Evolutionary conservation across 2,113 vertebrate species (phyloP).

Genomic region (Mesoclemmys tuberculata): DNA sequence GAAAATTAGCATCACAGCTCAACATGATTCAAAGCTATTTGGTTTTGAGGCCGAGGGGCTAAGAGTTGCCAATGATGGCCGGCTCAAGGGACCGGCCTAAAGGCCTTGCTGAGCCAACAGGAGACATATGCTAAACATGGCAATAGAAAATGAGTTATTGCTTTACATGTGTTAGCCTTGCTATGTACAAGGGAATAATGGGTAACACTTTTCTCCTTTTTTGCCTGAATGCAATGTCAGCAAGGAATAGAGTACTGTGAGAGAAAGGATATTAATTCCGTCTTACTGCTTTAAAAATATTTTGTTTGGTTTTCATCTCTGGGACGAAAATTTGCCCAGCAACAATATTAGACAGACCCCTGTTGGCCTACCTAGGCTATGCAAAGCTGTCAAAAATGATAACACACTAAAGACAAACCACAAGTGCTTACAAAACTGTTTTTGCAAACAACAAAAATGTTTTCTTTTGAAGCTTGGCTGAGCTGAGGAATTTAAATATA

Average conservation of each 20-base stretch:
- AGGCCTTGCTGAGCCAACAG: conserved; percentile 89
- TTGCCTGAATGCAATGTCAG: conserved; percentile 80
- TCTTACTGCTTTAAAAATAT: conserved; percentile 82
- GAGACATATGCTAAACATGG: conserved; percentile 89
- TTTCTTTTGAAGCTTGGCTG: conserved; percentile 76
- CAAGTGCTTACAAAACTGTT: conserved; percentile 76
- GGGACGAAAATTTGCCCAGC: conserved; percentile 80
- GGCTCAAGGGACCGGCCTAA: conserved; percentile 89
- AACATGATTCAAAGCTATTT: conserved; percentile 94
- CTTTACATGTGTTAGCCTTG: conserved; percentile 88
- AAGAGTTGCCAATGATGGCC: conserved; percentile 82
- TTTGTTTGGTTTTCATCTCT: conserved; percentile 80
- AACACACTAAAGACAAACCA: conserved; percentile 80
- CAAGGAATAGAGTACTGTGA: conserved; percentile 78
- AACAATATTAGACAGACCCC: conserved; percentile 89
- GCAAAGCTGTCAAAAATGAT: conserved; percentile 86
- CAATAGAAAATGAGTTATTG: conserved; percentile 90
- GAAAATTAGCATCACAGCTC: conserved; percentile 93
- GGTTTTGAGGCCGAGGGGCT: conserved; percentile 87
- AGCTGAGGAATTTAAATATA: conserved; percentile 77
- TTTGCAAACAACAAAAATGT: conserved; percentile 72
- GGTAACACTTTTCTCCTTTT: conserved; percentile 73
- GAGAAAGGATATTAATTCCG: conserved; percentile 82
- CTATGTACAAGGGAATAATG: conserved; percentile 88
- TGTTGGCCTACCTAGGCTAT: conserved; percentile 84